These are phyloP conservation scores for Himantopus leucocephalus DNA, from an alignment of 2,113 vertebrate species.

Conservation along the genomic window DNA sequence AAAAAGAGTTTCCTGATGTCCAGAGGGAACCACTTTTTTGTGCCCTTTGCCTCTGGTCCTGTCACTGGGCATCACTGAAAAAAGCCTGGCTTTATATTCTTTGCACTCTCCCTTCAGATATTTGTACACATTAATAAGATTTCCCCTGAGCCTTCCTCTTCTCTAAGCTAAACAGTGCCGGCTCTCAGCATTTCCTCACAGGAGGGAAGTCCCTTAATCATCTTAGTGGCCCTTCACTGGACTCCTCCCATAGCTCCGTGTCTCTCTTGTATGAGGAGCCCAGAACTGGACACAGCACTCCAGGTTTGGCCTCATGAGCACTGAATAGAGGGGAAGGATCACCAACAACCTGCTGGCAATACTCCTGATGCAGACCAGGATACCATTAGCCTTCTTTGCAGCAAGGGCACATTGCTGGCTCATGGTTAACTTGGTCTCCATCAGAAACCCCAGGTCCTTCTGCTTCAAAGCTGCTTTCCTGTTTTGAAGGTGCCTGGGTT, in stretches of 20 bases:
- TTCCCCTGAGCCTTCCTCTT: rapidly evolving
- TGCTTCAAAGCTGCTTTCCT: neutral
- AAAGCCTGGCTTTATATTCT: neutral
- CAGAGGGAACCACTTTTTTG: neutral
- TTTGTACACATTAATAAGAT: no score
- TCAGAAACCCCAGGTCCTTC: neutral
- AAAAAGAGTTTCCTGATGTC: neutral
- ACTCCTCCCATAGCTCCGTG: neutral
- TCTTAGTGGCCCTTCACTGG: neutral
- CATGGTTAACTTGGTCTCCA: no score
- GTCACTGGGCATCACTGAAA: no score
- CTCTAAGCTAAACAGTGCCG: neutral
- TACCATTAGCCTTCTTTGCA: neutral
- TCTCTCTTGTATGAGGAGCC: neutral
- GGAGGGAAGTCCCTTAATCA: neutral
- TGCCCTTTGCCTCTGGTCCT: neutral
- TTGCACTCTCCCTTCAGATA: neutral
- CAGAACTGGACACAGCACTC: neutral
- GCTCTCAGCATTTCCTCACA: neutral
- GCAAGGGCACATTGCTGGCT: neutral
- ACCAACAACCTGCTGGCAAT: neutral
- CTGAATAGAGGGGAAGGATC: neutral
- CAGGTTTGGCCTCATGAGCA: neutral
- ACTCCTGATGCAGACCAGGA: neutral
- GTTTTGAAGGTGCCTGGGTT: neutral